Base-by-base conservation (phyloP, 2,797 vertebrate genomes). In the Pseudotriccus pelzelni region DNA sequence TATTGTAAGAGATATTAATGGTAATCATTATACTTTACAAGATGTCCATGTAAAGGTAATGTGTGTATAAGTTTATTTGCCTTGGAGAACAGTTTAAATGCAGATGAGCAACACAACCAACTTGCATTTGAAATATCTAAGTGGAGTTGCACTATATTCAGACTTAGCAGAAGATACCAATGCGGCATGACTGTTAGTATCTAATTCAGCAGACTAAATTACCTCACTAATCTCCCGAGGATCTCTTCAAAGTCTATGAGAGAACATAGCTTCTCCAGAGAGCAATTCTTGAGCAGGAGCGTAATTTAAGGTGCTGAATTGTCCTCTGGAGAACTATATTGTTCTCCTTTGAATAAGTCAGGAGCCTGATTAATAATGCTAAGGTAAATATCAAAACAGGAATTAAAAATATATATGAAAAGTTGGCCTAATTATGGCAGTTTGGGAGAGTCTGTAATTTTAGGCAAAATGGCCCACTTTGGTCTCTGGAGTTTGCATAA, bases 141-240 rank as follows among this genome's bases (percentile, higher is more conserved):
- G 83, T 86, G 91, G 47, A 62, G 34, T 73, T 76, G 67, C 32
- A 72, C 50, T 91, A 14, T 91, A 84, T 60, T 94, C 69, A 94
- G 62, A 44, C 62, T 75, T 74, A 41, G 79, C 50, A 73, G 72
- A 85, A 75, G 43, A 50, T 37, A 74, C n/a, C 73, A 78, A 58
- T 87, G 80, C 2, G 4, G 36, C 22, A 28, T 64, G 73, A 58
- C 47, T 89, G 66, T 92, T 89, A 72, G 46, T 75, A 66, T 91
- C 79, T 89, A 89, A 94, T 89, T 95, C 77, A 94, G 60, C 82
- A 72, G 82, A 58, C 79, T 87, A 89, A 94, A 94, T 94, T 94
- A 81, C 69, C 73, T 87, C 64, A 91, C 73, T 92, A 72, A 83
- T 91, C 91, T 96, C 79, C 58, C 37, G 83, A 81, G 84, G 52